Evolutionary conservation across 2,113 vertebrate species (phyloP).

Genomic region (Cettia cetti): DNA sequence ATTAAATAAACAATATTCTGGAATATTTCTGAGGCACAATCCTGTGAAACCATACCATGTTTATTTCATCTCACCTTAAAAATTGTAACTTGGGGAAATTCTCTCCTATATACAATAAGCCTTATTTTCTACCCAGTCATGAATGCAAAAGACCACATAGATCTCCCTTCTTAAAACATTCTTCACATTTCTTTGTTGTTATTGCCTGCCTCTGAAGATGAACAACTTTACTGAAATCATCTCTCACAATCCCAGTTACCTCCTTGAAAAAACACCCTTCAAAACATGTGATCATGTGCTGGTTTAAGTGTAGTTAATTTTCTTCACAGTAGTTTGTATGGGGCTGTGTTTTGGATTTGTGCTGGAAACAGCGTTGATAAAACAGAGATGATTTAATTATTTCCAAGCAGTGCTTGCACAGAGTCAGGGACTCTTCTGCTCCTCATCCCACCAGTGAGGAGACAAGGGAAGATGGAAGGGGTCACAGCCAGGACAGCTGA

Average conservation of each 20-base stretch:
- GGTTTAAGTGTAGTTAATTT: not conserved
- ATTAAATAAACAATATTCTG: not conserved
- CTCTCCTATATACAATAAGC: not conserved
- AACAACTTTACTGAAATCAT: not conserved
- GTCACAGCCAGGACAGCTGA: not conserved
- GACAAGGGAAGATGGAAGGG: not conserved
- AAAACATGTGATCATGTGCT: not conserved
- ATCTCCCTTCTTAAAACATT: not conserved
- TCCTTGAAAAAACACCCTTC: not conserved
- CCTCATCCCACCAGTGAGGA: not conserved
- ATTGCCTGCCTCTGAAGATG: not conserved
- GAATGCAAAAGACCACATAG: not conserved
- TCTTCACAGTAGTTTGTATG: not conserved
- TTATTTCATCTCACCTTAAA: not conserved
- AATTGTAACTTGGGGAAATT: not conserved
- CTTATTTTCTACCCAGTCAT: not conserved
- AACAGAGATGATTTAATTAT: not conserved
- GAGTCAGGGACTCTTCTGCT: not conserved
- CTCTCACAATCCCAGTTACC: not conserved
- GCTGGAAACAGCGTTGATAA: accelerated
- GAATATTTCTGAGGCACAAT: not conserved
- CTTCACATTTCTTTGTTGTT: not conserved
- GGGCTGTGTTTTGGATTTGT: not conserved
- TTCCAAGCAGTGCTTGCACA: not conserved
- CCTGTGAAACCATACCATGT: not conserved